Conservation (phyloP, 2,797 vertebrate species). For the Cryptoblepharus egeriae region DNA sequence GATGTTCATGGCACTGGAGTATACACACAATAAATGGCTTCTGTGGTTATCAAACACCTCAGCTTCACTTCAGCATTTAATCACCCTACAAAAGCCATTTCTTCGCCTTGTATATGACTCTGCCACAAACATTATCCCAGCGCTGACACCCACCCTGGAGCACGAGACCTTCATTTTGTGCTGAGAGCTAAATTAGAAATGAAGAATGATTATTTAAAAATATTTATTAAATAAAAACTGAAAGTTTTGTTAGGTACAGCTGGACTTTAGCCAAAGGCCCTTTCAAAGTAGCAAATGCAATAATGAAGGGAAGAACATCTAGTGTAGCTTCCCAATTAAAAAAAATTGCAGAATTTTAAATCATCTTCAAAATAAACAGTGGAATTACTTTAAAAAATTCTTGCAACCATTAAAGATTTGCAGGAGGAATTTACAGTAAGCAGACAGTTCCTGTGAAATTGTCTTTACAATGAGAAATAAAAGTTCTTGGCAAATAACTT, state of each 20-base stretch:
- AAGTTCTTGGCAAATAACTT: neutral
- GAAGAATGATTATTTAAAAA: slow-evolving; percentile 46
- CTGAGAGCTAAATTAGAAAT: slow-evolving; percentile 52
- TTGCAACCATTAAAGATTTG: slow-evolving; percentile 35
- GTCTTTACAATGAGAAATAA: slow-evolving; percentile 39
- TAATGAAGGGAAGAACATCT: slow-evolving; percentile 1
- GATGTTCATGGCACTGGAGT: slow-evolving; percentile 83
- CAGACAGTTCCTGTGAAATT: neutral
- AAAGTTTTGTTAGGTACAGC: slow-evolving; percentile 37
- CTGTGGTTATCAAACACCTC: slow-evolving; percentile 80
- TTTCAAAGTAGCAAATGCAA: neutral
- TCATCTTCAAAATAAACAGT: slow-evolving; percentile 46
- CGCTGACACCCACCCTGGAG: slow-evolving; percentile 67
- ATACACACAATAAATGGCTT: slow-evolving; percentile 79
- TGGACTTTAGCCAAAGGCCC: slow-evolving; percentile 51
- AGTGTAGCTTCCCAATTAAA: neutral
- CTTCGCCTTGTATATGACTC: slow-evolving; percentile 77
- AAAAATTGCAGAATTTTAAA: slow-evolving; percentile 15
- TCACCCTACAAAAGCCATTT: slow-evolving; percentile 81
- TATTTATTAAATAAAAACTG: slow-evolving; percentile 61
- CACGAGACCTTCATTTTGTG: slow-evolving; percentile 65
- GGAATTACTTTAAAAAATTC: slow-evolving; percentile 32
- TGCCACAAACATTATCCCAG: slow-evolving; percentile 76
- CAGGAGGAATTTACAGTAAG: slow-evolving; percentile 56
- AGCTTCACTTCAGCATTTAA: slow-evolving; percentile 82